phyloP scores from a whole-genome alignment of 2,113 vertebrate species.

The Tachysurus fulvidraco region DNA sequence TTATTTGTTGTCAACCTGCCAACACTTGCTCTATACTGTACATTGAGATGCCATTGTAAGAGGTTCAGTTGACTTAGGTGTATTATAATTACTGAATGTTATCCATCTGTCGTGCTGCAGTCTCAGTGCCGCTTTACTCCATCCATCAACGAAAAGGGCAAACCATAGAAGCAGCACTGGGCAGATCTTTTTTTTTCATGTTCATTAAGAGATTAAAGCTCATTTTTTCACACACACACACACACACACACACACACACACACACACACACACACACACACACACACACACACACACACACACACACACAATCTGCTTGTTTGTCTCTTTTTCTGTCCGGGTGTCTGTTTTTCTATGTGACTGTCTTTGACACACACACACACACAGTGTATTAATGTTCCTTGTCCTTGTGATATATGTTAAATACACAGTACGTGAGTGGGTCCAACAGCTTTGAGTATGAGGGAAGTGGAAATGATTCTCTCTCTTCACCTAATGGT shows the following conservation, averaged over 20 bases:
- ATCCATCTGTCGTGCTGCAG: background rate
- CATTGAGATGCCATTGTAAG: background rate
- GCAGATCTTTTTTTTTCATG: background rate
- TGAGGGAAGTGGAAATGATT: constrained; percentile 15
- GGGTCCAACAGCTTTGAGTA: background rate
- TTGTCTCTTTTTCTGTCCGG: background rate
- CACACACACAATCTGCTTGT: constrained; percentile 19
- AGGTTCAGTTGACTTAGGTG: background rate
- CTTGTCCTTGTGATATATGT: constrained; percentile 10
- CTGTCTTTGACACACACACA: background rate
- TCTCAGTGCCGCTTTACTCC: background rate
- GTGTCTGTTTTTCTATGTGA: background rate
- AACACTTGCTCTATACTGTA: background rate
- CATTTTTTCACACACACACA: background rate
- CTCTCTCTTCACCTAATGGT: constrained; percentile 8
- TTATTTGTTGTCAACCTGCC: background rate
- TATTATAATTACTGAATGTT: background rate
- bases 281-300: too few species aligned
- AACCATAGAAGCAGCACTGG: background rate
- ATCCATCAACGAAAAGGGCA: background rate
- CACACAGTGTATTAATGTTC: constrained; percentile 8
- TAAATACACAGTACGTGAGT: background rate
- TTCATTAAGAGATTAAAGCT: background rate
- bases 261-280: background rate
- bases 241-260: background rate